Evolutionary conservation across 2,888 invertebrate genomes (phyloP).

Genomic region (Colostygia pectinataria): DNA sequence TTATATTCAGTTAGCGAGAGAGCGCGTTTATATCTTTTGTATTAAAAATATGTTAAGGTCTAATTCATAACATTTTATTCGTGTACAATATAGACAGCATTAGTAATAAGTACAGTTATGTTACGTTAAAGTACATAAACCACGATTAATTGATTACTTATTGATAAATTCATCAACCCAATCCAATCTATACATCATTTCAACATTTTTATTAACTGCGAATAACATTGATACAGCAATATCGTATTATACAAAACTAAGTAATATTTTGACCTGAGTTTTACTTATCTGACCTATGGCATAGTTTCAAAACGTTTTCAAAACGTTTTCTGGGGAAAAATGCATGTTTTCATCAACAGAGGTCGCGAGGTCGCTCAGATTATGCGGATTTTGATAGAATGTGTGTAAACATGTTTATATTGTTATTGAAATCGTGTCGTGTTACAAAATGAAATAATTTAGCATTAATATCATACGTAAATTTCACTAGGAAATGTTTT

Average conservation of each 20-base stretch:
- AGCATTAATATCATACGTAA: no score
- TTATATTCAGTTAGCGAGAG: neutral
- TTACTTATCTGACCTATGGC: slow-evolving; percentile 73
- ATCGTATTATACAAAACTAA: slow-evolving; percentile 15
- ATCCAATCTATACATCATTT: slow-evolving; percentile 34
- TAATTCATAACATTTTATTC: no score
- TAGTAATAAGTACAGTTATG: neutral
- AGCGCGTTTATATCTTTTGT: slow-evolving; percentile 20
- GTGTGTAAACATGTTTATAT: slow-evolving; percentile 15
- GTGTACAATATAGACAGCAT: no score
- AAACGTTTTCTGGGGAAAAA: slow-evolving; percentile 61
- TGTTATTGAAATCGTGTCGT: neutral
- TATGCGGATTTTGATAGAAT: slow-evolving; percentile 17
- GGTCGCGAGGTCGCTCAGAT: slow-evolving; percentile 44
- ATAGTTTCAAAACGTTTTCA: slow-evolving; percentile 60
- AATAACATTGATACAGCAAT: slow-evolving; percentile 17
- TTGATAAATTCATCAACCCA: slow-evolving; percentile 6
- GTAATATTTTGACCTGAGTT: slow-evolving; percentile 17
- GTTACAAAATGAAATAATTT: no score
- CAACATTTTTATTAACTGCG: slow-evolving; percentile 32
- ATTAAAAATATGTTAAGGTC: neutral
- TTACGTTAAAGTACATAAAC: slow-evolving; percentile 5
- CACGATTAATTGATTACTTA: slow-evolving; percentile 1
- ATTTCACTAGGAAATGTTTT: no score
- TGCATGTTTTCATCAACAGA: slow-evolving; percentile 55